Base-by-base conservation (phyloP, 1,140 invertebrate species). In the Drosophila auraria region DNA sequence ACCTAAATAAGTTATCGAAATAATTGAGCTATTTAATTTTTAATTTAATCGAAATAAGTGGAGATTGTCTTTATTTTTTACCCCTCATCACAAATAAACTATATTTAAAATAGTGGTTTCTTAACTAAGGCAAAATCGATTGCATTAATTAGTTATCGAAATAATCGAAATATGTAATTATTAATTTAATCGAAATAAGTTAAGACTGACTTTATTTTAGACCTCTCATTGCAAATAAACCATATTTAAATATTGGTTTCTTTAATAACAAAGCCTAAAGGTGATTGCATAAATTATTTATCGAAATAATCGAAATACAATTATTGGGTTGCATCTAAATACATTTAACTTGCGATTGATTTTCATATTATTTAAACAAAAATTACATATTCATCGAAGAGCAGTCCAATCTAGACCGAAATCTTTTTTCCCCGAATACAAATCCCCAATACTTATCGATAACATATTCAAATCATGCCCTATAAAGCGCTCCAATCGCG, bases 401-500 rank as follows among this genome's bases (percentile, higher is more conserved):
- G 11, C 9, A 40, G 40, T 54, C 20, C 23, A 63, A 38, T 38
- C 23, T n/a, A 12, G 8, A 30, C 17, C 8, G 3, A 30, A 20
- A n/a, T 33, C 27, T 12, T 12, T 54, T 17, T n/a, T 51, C 5
- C 5, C 9, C 9, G 6, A 23, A 33, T 25, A 53, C 14, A 53
- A n/a, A 40, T 33, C 38, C 9, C 9, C 9, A 15, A 47, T 25
- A 25, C 27, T 56, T 63, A 60, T 62, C 54, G 58, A 42, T 49
- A 69, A 62, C 33, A 36, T 44, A 68, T 59, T 62, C 57, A 56
- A 73, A 79, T 45, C 7, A n/a, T 50, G 40, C 15, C 40, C 25
- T 7, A 17, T 30, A 53, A 57, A 30, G 40, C 15, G 8, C 51
- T 53, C 23, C 33, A 53, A 50, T 30, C 23, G 49, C 30, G 30